Evolutionary conservation across 2,797 vertebrate genomes (phyloP).

Genomic region (Tapera naevia): DNA sequence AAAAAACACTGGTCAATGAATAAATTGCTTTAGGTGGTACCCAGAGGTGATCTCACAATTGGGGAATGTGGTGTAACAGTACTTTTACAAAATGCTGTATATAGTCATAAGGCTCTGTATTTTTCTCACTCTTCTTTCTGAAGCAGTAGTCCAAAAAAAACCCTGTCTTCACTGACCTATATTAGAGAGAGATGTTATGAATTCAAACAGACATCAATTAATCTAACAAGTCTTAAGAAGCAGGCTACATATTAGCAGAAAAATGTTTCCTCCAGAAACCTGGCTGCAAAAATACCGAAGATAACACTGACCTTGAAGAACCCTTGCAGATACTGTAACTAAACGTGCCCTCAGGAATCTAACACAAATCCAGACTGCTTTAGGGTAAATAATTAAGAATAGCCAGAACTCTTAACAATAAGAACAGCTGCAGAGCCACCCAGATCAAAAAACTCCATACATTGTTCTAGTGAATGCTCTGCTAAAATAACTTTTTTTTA

Average conservation of each 20-base stretch:
- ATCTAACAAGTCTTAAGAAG: neutral
- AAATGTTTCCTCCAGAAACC: neutral
- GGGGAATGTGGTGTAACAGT: conserved; percentile 15
- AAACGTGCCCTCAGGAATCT: neutral
- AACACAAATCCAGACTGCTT: neutral
- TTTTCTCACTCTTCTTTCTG: neutral
- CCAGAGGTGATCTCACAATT: neutral
- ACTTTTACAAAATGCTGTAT: conserved; percentile 13
- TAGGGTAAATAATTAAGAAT: neutral
- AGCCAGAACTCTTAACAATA: neutral
- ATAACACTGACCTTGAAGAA: neutral
- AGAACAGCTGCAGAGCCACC: conserved; percentile 11
- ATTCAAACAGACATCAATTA: neutral
- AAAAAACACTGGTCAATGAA: neutral
- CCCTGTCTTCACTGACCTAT: neutral
- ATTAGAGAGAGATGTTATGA: neutral
- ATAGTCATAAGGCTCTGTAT: neutral
- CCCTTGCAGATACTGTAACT: neutral
- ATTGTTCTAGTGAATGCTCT: conserved; percentile 9
- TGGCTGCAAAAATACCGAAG: neutral
- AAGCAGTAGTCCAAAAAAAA: neutral
- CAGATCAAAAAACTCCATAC: neutral
- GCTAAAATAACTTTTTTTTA: neutral
- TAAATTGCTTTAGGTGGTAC: neutral
- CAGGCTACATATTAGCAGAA: neutral